Evolutionary conservation across 2,888 invertebrate genomes (phyloP), one percentile per base, ranked within the genome.

Genomic region (Drosophila paramelanica): DNA sequence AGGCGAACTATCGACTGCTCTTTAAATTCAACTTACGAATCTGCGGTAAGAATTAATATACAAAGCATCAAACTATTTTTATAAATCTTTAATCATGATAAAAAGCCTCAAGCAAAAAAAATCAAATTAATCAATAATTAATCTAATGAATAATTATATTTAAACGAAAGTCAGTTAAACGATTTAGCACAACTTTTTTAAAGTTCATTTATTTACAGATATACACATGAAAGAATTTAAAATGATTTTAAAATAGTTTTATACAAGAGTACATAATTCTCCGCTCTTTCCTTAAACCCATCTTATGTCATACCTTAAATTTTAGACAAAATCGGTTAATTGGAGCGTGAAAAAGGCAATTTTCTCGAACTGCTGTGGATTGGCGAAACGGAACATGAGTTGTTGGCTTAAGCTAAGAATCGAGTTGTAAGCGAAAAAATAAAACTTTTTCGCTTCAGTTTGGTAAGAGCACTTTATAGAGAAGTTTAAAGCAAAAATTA

Each of bases 321-420:
- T 67, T 62, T 14, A 46, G 51, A 58, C 64, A 85, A 66, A 80
- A 77, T 68, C 68, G 67, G 71, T 74, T 85, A 82, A 83, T 79
- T 83, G 85, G 73, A 79, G 86, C 85, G 71, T 79, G 70, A 88
- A 88, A 81, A 85, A 79, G 85, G 77, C 80, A 65, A 79, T 74
- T 85, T 77, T 73, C 88, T 84, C 79, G 79, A 74, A 73, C 67
- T 53, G 62, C 71, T 69, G 76, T 55, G 59, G 23, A 66, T 45
- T 25, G 31, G 36, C 42, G 25, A 14, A 20, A 45, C 47, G 47
- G 45, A 39, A 56, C 49, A 38, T 49, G 42, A 53, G 17, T 49
- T 33, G 14, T 49, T 57, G 45, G 39, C 58, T 69, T 75, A 42
- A 50, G 45, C 56, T 49, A 42, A 43, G 23, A 7, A 52, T 39